phyloP scores from a whole-genome alignment of 37 sponge, comb jelly and placozoan species.

The Ianthella basta region DNA sequence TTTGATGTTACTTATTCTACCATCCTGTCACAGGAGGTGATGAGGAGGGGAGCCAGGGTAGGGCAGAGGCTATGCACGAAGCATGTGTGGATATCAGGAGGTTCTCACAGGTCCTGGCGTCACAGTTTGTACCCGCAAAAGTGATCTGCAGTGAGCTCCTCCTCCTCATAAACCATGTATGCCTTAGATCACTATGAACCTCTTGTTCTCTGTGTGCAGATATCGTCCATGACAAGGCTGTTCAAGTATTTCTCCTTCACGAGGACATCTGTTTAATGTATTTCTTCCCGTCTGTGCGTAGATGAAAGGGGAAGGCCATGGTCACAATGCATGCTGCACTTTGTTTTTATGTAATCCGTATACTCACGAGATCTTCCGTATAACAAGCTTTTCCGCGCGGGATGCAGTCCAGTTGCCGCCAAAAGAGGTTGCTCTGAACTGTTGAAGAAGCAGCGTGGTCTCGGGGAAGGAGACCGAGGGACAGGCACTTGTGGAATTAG shows the following conservation, averaged over 20 bases:
- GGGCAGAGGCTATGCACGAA: conserved; percentile 42
- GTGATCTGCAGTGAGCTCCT: conserved; percentile 81
- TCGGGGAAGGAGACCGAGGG: no score
- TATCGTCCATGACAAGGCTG: conserved; percentile 72
- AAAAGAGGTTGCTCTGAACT: not conserved
- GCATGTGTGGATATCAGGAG: conserved; percentile 84
- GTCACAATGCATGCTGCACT: not conserved
- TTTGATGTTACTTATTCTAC: not conserved
- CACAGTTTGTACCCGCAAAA: conserved; percentile 82
- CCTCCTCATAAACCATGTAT: not conserved
- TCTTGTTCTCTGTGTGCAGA: conserved; percentile 46
- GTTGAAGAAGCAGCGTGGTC: no score
- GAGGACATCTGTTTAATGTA: conserved; percentile 88
- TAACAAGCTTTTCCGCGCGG: not conserved
- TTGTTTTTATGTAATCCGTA: not conserved
- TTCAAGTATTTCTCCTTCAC: conserved; percentile 87
- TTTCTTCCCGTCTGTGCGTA: conserved; percentile 78
- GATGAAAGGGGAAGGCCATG: not conserved
- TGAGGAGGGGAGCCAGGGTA: conserved; percentile 9
- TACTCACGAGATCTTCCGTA: not conserved
- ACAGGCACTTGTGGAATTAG: no score
- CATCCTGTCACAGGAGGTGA: not conserved
- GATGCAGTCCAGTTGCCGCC: not conserved
- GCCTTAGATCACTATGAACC: not conserved
- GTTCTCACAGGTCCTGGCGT: conserved; percentile 73